phyloP scores from a whole-genome alignment of 2,888 invertebrate species.

The Campoplex nolae region DNA sequence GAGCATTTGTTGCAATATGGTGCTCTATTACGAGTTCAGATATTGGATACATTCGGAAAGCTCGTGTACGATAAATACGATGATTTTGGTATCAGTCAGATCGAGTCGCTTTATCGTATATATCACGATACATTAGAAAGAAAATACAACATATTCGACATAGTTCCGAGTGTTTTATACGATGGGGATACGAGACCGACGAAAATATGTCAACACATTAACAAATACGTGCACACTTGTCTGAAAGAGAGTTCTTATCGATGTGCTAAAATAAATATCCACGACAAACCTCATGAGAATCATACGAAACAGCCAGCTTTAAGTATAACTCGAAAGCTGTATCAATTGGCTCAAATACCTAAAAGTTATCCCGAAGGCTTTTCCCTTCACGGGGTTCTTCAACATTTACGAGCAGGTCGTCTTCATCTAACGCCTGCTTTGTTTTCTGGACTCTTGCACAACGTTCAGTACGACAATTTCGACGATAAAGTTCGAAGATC shows the following conservation, averaged over 20 bases:
- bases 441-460: conserved; percentile 69
- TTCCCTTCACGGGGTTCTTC: conserved; percentile 59
- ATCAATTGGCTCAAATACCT: conserved; percentile 39
- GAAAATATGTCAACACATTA: conserved; percentile 70
- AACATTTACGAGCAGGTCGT: conserved; percentile 55
- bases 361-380: conserved; percentile 66
- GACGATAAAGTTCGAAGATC: conserved; percentile 71
- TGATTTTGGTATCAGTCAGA: conserved; percentile 71
- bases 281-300: conserved; percentile 41
- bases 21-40: conserved; percentile 69
- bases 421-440: conserved; percentile 66
- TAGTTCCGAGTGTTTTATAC: conserved; percentile 71
- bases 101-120: conserved; percentile 71
- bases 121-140: conserved; percentile 72
- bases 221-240: conserved; percentile 61
- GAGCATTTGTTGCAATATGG: conserved; percentile 72
- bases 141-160: conserved; percentile 72
- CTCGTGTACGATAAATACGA: conserved; percentile 76
- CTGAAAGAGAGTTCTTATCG: conserved; percentile 66
- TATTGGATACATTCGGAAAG: conserved; percentile 72
- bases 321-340: conserved; percentile 52
- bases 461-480: conserved; percentile 70
- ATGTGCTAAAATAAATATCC: conserved; percentile 64
- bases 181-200: conserved; percentile 68
- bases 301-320: neutral